Percentiles rank a stretch among this genome's conserved stretches.
phyloP scores from a whole-genome alignment of 2,797 vertebrate species.

The Periparus ater region DNA sequence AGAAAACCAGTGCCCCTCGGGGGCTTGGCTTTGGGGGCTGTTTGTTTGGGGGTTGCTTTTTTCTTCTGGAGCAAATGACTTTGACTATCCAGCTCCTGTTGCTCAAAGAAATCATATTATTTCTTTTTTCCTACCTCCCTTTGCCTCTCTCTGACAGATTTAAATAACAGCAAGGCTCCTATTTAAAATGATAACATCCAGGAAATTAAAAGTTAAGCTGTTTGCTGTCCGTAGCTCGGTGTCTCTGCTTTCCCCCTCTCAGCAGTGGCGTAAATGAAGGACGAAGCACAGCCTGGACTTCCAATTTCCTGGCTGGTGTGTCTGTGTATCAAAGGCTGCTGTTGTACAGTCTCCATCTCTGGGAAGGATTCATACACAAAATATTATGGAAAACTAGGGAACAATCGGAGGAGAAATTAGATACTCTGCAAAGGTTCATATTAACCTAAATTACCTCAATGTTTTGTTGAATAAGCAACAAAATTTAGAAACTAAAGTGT shows the following conservation, averaged over 20 bases:
- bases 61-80: neutral
- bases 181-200: constrained; percentile 45
- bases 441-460: neutral
- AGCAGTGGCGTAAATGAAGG: neutral
- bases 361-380: neutral
- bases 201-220: constrained; percentile 66
- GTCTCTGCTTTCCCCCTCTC: neutral
- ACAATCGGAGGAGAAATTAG: neutral
- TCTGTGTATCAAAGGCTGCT: neutral
- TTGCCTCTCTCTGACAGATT: constrained; percentile 16
- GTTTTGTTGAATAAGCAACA: neutral
- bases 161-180: constrained; percentile 43
- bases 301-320: constrained; percentile 49
- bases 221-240: neutral
- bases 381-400: neutral
- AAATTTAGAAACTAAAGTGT: neutral
- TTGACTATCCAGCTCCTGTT: neutral
- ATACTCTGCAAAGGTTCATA: neutral
- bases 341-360: neutral
- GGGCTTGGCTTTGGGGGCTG: neutral
- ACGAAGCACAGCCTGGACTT: neutral
- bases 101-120: neutral
- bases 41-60: neutral
- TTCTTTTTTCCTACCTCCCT: neutral
- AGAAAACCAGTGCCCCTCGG: neutral